Percentiles rank a stretch among this genome's conserved stretches.
Conservation (phyloP, 2,888 invertebrate species). For the Galeruca laticollis region DNA sequence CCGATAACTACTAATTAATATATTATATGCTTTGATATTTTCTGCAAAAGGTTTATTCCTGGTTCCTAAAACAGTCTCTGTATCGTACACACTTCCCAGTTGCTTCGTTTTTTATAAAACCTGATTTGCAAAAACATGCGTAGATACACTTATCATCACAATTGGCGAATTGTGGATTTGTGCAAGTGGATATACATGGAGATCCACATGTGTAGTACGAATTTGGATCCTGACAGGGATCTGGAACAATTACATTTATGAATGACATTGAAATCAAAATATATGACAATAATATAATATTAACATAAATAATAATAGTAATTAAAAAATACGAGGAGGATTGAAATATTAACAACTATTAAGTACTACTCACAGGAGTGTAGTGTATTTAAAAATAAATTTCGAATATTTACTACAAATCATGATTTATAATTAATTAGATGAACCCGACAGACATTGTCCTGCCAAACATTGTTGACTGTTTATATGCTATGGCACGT, state of each 20-base stretch:
- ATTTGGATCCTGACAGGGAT: constrained; percentile 30
- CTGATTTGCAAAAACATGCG: constrained; percentile 35
- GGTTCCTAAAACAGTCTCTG: constrained; percentile 20
- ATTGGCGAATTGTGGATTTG: constrained; percentile 33
- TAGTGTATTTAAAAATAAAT: no score
- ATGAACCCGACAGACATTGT: no score
- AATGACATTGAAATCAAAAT: no score
- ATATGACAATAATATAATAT: no score
- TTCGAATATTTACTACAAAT: no score
- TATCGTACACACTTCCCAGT: constrained; percentile 20
- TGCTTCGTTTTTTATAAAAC: constrained; percentile 25
- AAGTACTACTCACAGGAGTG: no score
- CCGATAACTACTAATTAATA: not conserved
- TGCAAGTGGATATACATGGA: constrained; percentile 32
- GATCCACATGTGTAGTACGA: constrained; percentile 28
- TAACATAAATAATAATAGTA: no score
- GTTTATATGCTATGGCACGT: no score
- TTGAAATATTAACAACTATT: no score
- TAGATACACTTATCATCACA: constrained; percentile 22
- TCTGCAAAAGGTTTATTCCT: not conserved
- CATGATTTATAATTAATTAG: no score
- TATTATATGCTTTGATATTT: not conserved
- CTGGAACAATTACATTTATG: constrained; percentile 19
- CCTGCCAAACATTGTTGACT: no score
- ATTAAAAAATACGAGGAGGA: no score